Base-by-base conservation (phyloP, 2,888 invertebrate genomes). In the Mythimna loreyi region DNA sequence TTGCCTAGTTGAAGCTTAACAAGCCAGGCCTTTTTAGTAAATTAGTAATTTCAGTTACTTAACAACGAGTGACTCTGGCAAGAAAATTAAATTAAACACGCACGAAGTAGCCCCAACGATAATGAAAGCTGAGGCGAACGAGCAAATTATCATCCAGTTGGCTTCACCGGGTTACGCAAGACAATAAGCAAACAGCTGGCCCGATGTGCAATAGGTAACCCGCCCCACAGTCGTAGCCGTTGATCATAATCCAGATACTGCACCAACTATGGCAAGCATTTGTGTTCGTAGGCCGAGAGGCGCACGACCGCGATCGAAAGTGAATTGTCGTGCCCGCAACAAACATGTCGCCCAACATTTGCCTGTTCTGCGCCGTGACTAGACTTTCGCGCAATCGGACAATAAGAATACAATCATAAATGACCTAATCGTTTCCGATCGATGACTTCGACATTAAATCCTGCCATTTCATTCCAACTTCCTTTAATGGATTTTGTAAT, bases 181-280 rank as follows among this genome's bases (percentile, higher is more conserved):
- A 90, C 90, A 92, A 92, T 91, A 90, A 91, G 89, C 91, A 90
- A 93, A 92, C 91, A 92, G 92, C 92, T 92, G 91, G 89, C 84
- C 86, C 89, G 87, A 90, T 93, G 90, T 92, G 93, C 91, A 92
- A 94, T 92, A 92, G 89, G 90, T 91, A 91, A 89, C 91, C 90
- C 89, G 90, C 90, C 85, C 90, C 87, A 90, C 90, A 93, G 91
- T 92, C 88, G 90, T 88, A 86, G 87, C 86, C 80, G 75, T 78
- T 88, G 95, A 95, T 96, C 93, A 94, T 93, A 94, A 91, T 91
- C 88, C 90, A 89, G 95, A 95, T 96, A 94, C 87, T 88, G 87
- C 85, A 84, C 87, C 87, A 86, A 90, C 87, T 91, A 91, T 91
- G 91, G 91, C 89, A 90, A 88, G 90, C 89, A 92, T 92, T 93